Percentiles rank a stretch among this genome's conserved stretches.
Evolutionary conservation across 2,888 invertebrate genomes (phyloP).

Genomic region (Macrophya alboannulata): DNA sequence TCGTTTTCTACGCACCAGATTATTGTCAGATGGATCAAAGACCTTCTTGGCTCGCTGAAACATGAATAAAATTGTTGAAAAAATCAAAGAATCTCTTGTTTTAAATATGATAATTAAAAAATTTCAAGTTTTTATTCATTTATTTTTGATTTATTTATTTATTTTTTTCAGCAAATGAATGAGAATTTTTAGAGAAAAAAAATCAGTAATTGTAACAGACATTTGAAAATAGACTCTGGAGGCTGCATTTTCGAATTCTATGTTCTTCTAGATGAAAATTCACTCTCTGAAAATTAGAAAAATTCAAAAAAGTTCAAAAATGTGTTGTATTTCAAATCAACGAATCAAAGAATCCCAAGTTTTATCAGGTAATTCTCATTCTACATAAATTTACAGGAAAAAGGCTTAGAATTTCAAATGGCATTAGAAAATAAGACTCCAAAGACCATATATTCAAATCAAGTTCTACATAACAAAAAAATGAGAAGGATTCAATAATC

Average conservation of each 20-base stretch:
- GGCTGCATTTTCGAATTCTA: conserved; percentile 11
- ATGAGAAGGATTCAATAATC: neutral
- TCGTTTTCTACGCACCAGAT: conserved; percentile 87
- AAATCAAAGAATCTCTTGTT: neutral
- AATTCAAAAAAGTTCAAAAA: conserved; percentile 10
- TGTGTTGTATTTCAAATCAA: neutral
- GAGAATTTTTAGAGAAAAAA: neutral
- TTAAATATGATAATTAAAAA: neutral
- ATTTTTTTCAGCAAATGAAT: neutral
- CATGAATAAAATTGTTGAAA: conserved; percentile 6
- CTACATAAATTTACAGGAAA: neutral
- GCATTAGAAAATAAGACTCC: neutral
- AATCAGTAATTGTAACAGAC: neutral
- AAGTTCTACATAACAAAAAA: neutral
- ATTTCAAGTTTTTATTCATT: neutral
- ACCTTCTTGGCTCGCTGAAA: conserved; percentile 90
- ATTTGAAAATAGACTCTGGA: neutral
- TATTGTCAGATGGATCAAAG: conserved; percentile 93
- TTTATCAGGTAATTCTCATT: neutral
- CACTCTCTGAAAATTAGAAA: conserved; percentile 14
- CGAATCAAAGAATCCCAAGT: neutral
- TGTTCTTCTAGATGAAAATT: conserved; percentile 11
- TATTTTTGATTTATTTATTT: neutral
- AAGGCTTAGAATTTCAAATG: neutral
- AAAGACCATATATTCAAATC: neutral